phyloP scores from a whole-genome alignment of 2,888 invertebrate species.

The Ectemnius cavifrons region DNA sequence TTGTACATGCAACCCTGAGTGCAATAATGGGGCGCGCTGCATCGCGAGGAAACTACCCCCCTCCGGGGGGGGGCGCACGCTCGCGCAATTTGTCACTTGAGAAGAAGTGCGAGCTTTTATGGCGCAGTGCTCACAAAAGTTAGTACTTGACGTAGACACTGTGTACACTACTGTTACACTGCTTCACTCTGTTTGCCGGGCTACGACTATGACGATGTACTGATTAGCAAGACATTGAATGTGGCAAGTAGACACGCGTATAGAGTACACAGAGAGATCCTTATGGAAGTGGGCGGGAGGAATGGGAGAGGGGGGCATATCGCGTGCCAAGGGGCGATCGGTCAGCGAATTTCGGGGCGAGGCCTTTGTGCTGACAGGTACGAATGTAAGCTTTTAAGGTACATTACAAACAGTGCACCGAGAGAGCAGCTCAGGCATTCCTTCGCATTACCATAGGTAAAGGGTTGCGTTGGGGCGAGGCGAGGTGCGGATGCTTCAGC shows the following conservation, averaged over 20 bases:
- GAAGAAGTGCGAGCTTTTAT: no score
- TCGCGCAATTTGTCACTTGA: no score
- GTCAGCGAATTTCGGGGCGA: constrained; percentile 3
- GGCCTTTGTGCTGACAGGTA: constrained; percentile 23
- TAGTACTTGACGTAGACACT: no score
- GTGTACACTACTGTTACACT: no score
- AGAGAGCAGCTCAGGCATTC: constrained; percentile 11
- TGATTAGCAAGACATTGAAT: constrained; percentile 1
- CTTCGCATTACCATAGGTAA: constrained; percentile 47
- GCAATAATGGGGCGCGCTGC: no score
- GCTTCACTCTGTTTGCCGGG: no score
- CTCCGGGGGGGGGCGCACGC: no score
- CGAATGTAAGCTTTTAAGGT: constrained; percentile 18
- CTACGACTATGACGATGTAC: no score
- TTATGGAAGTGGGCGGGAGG: background rate
- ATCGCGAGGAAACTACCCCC: no score
- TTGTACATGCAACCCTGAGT: background rate
- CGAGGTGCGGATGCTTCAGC: constrained; percentile 26
- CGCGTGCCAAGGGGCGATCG: background rate
- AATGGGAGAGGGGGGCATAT: background rate
- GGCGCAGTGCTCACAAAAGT: no score
- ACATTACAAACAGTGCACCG: constrained; percentile 1
- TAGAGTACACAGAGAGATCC: background rate
- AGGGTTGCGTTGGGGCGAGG: constrained; percentile 9
- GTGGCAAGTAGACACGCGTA: background rate